Base-by-base conservation (phyloP, 2,888 invertebrate species). In the Digitonthophagus gazella region DNA sequence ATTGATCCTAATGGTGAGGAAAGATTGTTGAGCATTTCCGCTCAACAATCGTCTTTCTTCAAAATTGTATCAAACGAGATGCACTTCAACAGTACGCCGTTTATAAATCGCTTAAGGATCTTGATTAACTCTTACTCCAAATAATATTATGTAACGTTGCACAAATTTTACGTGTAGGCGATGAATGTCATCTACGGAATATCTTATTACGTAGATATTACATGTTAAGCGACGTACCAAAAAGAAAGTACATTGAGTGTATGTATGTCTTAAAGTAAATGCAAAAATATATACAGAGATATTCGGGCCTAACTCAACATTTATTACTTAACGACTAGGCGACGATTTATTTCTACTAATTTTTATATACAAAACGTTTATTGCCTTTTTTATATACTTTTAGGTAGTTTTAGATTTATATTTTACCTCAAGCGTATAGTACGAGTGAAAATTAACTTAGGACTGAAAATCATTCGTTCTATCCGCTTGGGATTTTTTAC, bases 371-470 rank as follows among this genome's bases (percentile, higher is more conserved):
- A 44, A 44, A 44, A 44, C 6, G 11, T 44, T 44, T 44, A 44
- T 16, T 58, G 8, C 15, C 8, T 58, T 15, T 58, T 58, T 58
- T 16, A 58, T 58, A 58, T 16, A 16, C n/a, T 58, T 58, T 16
- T 58, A 58, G 3, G 15, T 58, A 58, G 18, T 58, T 58, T 6
- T 58, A 58, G 15, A 58, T 58, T 58, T 15, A 58, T 58, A n/a
- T n/a, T n/a, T n/a, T n/a, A 58, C 18, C 15, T 58, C 6, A 58
- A 58, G n/a, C n/a, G n/a, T n/a, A n/a, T n/a, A n/a, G n/a, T n/a
- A n/a, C n/a, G n/a, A n/a, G n/a, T n/a, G n/a, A n/a, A n/a, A n/a
- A n/a, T n/a, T n/a, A n/a, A n/a, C n/a, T n/a, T 58, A 18, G 28
- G 11, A 44, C 28, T 44, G 28, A 44, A 44, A 44, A 44, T 22